A percentile compares a stretch with the other conserved stretches of the same genome.
phyloP scores from a whole-genome alignment of 2,113 vertebrate genomes.

The Epinephelus fuscoguttatus region DNA sequence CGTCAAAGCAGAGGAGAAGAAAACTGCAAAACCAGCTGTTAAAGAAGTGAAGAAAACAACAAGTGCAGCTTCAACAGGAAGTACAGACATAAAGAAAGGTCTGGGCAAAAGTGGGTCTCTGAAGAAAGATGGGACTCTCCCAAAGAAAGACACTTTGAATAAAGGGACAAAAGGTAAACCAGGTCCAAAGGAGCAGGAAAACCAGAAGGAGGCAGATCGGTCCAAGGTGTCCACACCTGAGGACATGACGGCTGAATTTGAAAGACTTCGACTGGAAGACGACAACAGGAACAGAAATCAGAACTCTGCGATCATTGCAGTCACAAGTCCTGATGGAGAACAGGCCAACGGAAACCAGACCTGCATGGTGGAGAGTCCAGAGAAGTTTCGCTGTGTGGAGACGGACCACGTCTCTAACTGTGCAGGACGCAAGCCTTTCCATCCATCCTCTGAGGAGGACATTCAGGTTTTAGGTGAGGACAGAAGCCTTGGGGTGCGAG shows the following conservation, averaged over 20 bases:
- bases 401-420: constrained; percentile 55
- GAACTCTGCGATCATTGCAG: neutral
- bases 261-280: constrained; percentile 57
- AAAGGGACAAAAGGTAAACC: constrained; percentile 68
- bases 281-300: constrained; percentile 8
- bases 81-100: constrained; percentile 65
- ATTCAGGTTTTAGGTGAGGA: constrained; percentile 59
- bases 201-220: constrained; percentile 27
- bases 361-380: constrained; percentile 71
- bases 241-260: constrained; percentile 68
- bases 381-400: constrained; percentile 61
- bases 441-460: constrained; percentile 77
- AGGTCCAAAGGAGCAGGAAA: constrained; percentile 73
- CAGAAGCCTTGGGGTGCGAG: constrained; percentile 47
- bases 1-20: constrained; percentile 82
- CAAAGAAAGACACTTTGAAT: constrained; percentile 70
- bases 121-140: constrained; percentile 74
- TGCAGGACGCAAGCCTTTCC: constrained; percentile 81
- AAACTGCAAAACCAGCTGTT: constrained; percentile 51
- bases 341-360: constrained; percentile 14
- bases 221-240: constrained; percentile 82
- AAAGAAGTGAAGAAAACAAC: constrained; percentile 80
- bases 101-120: constrained; percentile 53
- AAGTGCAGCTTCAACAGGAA: constrained; percentile 19
- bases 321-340: neutral